phyloP scores from a whole-genome alignment of 1,140 invertebrate species.

The Kradibia gibbosae region DNA sequence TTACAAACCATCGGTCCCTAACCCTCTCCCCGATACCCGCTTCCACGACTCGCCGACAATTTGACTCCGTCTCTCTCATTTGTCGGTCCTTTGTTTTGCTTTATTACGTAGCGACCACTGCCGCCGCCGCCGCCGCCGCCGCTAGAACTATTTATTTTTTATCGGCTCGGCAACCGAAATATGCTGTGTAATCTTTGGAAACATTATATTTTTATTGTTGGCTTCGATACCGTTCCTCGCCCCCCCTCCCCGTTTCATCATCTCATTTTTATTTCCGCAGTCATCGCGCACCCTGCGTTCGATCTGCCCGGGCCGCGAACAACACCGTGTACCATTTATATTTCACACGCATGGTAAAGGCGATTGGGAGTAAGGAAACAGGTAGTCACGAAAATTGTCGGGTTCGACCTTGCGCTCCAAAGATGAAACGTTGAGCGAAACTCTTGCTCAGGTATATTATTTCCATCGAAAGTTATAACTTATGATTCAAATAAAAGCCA shows the following conservation, averaged over 20 bases:
- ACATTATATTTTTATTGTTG: constrained; percentile 49
- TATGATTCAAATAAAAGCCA: not conserved
- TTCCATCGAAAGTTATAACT: not conserved
- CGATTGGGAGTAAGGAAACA: not conserved
- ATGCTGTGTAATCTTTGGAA: constrained; percentile 46
- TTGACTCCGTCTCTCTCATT: constrained; percentile 19
- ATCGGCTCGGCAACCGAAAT: not conserved
- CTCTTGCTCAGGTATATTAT: not conserved
- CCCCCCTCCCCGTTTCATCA: not conserved
- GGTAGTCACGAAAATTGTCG: not conserved
- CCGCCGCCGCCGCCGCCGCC: too few species aligned
- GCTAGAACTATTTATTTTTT: constrained; percentile 43
- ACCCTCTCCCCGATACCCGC: too few species aligned
- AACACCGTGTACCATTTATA: not conserved
- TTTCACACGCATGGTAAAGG: not conserved
- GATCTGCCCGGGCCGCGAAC: not conserved
- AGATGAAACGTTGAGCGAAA: not conserved
- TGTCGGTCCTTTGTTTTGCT: constrained; percentile 41
- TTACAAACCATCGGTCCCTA: constrained; percentile 20
- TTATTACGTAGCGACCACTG: too few species aligned
- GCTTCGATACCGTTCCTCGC: constrained; percentile 24
- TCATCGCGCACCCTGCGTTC: not conserved
- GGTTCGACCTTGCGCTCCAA: not conserved
- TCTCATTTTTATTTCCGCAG: constrained; percentile 30
- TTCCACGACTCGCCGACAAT: not conserved